phyloP scores from a whole-genome alignment of 2,113 vertebrate genomes.

The Hirundichthys speculiger region DNA sequence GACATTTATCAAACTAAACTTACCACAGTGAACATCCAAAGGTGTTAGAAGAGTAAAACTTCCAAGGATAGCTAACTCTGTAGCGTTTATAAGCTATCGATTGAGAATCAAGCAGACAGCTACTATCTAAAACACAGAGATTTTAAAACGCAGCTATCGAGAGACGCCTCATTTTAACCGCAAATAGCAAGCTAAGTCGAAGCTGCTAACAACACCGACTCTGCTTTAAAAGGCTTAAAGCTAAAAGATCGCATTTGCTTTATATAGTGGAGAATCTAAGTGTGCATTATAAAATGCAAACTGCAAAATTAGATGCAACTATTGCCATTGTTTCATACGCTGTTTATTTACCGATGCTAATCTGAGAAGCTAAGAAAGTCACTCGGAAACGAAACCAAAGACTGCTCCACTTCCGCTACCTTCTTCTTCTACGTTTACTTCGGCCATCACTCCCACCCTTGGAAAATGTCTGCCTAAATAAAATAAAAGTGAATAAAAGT shows the following conservation, averaged over 20 bases:
- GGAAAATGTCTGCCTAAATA: not conserved
- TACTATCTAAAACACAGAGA: not conserved
- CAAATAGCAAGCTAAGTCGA: conserved; percentile 36
- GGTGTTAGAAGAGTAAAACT: not conserved
- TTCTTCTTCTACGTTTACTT: conserved; percentile 45
- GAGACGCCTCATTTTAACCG: conserved; percentile 45
- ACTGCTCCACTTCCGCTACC: conserved; percentile 41
- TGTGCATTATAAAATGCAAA: not conserved
- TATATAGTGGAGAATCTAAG: not conserved
- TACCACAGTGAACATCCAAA: conserved; percentile 69
- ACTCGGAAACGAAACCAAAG: conserved; percentile 56
- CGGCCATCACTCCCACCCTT: conserved; percentile 11
- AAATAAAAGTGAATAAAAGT: not conserved
- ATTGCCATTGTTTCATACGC: not conserved
- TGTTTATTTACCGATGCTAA: conserved; percentile 36
- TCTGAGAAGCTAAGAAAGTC: conserved; percentile 61
- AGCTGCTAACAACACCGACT: conserved; percentile 40
- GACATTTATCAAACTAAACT: conserved; percentile 22
- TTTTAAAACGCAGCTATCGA: conserved; percentile 14
- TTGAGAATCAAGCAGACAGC: not conserved
- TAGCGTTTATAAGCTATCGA: not conserved
- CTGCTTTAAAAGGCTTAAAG: not conserved
- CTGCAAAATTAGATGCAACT: not conserved
- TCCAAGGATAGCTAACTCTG: not conserved
- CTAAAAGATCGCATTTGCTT: not conserved